A percentile compares a stretch with the other conserved stretches of the same genome.
Conservation (phyloP, 2,113 vertebrate genomes). For the Notarius lentiginosus region DNA sequence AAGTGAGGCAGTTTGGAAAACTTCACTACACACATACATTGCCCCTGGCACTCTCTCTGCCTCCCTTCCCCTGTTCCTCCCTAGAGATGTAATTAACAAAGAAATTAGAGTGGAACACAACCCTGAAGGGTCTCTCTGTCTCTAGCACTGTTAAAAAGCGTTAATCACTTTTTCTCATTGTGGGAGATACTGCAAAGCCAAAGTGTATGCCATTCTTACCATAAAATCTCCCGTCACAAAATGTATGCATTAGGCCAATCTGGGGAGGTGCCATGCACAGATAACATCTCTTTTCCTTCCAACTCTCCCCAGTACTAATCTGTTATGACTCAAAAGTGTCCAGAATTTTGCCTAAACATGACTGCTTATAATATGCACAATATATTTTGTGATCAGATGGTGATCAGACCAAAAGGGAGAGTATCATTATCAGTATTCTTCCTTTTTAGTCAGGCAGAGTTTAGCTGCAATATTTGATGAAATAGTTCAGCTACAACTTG, state of each 20-base stretch:
- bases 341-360: neutral
- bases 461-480: neutral
- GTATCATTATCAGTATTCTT: neutral
- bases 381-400: neutral
- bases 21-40: constrained; percentile 38
- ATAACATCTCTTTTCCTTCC: neutral
- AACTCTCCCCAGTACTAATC: neutral
- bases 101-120: constrained; percentile 74
- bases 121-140: constrained; percentile 62
- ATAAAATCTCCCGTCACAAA: constrained; percentile 32
- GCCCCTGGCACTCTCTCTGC: constrained; percentile 40
- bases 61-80: constrained; percentile 63
- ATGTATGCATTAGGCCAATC: constrained; percentile 24
- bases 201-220: constrained; percentile 5
- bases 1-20: constrained; percentile 63
- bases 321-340: neutral
- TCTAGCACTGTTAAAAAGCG: constrained; percentile 64
- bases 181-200: constrained; percentile 33
- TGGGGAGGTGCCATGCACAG: neutral
- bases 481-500: neutral
- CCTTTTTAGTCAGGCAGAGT: neutral
- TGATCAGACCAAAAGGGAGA: neutral
- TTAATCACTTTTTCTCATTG: constrained; percentile 69
- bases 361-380: neutral
- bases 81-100: constrained; percentile 79